A percentile compares a stretch with the other conserved stretches of the same genome.
Evolutionary conservation across 2,113 vertebrate species (phyloP).

Genomic region (Calcarius ornatus): DNA sequence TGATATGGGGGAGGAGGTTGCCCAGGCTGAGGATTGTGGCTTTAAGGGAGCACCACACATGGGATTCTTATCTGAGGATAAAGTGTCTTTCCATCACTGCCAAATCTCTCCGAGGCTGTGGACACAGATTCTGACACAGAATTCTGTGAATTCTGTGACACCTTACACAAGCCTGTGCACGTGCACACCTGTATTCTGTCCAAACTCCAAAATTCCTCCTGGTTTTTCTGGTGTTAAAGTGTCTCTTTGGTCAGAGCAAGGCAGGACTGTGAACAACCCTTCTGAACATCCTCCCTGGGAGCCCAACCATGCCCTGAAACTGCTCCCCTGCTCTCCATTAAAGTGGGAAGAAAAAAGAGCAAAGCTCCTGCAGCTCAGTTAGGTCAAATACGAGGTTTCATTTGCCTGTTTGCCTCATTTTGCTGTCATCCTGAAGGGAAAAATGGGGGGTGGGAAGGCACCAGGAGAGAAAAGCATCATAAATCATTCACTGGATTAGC

Average conservation of each 20-base stretch:
- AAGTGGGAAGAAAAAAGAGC: neutral
- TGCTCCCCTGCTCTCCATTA: neutral
- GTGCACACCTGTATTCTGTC: neutral
- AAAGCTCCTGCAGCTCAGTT: neutral
- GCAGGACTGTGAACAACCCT: neutral
- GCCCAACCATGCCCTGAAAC: neutral
- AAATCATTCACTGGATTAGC: slow-evolving; percentile 50
- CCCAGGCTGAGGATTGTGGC: neutral
- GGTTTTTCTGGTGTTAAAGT: neutral
- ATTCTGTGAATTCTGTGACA: neutral
- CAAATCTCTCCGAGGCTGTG: neutral
- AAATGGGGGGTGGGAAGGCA: slow-evolving; percentile 27
- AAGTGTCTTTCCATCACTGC: neutral
- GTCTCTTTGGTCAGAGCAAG: neutral
- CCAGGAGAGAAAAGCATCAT: slow-evolving; percentile 26
- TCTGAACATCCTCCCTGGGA: neutral
- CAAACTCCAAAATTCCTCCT: neutral
- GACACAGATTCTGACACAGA: neutral
- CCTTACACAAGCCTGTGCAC: neutral
- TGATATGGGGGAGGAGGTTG: neutral
- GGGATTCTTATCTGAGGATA: neutral
- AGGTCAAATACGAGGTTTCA: neutral
- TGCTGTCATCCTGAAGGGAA: slow-evolving; percentile 25
- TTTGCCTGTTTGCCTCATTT: slow-evolving; percentile 11
- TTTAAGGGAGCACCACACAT: neutral